Evolutionary conservation across 2,113 vertebrate species (phyloP), one percentile per base, ranked within the genome.

Genomic region (Catharus bicknelli): DNA sequence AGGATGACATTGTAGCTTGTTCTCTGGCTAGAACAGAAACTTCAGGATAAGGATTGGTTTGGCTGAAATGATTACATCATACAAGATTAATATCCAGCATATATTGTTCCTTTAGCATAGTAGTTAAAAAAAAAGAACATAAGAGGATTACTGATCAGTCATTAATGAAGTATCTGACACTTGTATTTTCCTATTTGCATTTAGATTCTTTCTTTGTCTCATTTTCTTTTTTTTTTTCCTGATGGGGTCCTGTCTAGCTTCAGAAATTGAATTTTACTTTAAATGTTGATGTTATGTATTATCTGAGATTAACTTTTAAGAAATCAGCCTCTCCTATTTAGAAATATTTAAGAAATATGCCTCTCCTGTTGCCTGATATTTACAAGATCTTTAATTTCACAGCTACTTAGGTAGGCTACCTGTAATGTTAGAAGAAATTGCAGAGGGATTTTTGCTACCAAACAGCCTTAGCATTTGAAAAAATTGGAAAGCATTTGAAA

Each of bases 111-210:
- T 89, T 89, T 89, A 80, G 58, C 23, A 30, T 34, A 58, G 45
- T 38, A 61, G 18, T 66, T 69, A 19, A 29, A 29, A 75, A 30
- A 34, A 86, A 90, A 42, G 20, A 59, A 29, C 29, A 9, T 90
- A 94, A 95, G 86, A 94, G 88, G 88, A 94, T 94, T 96, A 96
- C 82, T 90, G 89, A 74, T 82, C 55, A 61, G 59, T 79, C 86
- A 58, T 89, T 94, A 92, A 92, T 90, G 74, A 96, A 90, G 66
- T 92, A 94, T 86, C 78, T 76, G 81, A 66, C 58, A 73, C 66
- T 80, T 79, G 67, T 76, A 67, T 93, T 92, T 93, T 91, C 70
- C 16, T 90, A 94, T 96, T 94, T 95, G 86, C 92, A 92, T 96
- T 91, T 90, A 92, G 78, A 95, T 85, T 90, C 88, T 84, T 91